These are phyloP conservation scores for Peromyscus polionotus DNA, from an alignment of 2,113 vertebrate genomes.

Conservation along the genomic window DNA sequence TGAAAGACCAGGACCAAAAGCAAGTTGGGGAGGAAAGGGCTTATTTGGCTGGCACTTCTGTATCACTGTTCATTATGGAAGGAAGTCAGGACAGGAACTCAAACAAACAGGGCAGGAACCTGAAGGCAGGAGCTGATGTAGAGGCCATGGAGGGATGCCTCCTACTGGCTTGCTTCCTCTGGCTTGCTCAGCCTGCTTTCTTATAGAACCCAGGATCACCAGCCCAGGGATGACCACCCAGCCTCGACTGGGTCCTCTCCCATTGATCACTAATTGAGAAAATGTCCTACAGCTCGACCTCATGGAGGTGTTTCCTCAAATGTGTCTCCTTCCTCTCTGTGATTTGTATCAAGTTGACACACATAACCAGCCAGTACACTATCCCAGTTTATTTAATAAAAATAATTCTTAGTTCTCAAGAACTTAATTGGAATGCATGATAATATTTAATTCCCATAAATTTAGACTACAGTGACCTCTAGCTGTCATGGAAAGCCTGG, in stretches of 20 bases:
- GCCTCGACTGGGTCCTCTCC: background rate
- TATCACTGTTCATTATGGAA: background rate
- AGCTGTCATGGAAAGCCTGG: background rate
- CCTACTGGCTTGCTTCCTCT: background rate
- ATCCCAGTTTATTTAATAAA: background rate
- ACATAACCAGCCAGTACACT: background rate
- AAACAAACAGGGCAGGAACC: background rate
- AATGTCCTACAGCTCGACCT: background rate
- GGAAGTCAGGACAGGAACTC: background rate
- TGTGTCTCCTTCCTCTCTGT: background rate
- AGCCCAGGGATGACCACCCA: background rate
- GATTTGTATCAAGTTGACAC: background rate
- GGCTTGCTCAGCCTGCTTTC: background rate
- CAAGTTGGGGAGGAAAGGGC: background rate
- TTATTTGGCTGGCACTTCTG: background rate
- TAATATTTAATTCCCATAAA: background rate
- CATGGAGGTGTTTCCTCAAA: background rate
- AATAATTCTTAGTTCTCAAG: constrained; percentile 28
- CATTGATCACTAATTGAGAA: background rate
- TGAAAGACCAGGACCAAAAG: background rate
- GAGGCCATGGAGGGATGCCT: background rate
- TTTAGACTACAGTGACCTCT: background rate
- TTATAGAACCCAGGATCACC: background rate
- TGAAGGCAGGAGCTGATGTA: background rate
- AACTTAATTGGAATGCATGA: background rate